Evolutionary conservation across 2,888 invertebrate genomes (phyloP), one percentile per base, ranked within the genome.

Genomic region (Eugnorisma glareosa): DNA sequence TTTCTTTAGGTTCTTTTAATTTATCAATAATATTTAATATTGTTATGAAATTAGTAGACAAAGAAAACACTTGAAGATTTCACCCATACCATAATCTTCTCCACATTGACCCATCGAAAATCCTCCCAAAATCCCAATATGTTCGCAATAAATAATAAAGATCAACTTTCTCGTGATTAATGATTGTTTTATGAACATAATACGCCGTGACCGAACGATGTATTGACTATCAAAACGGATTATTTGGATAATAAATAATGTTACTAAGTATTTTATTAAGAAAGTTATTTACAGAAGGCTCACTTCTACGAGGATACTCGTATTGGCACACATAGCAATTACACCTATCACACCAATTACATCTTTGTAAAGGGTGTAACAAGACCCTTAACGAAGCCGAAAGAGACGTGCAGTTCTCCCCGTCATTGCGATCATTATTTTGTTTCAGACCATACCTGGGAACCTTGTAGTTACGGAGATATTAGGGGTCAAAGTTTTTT

Each of bases 131-230:
- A 48, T 51, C 67, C 66, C 68, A 81, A 80, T 59, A 51, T 48
- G 73, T 83, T 87, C 7, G 79, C 76, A 78, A 83, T 83, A 83
- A 82, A 74, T 73, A 75, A 81, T 63, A 54, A 87, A 86, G 75
- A 83, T 75, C 67, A 83, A 89, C 87, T 89, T 90, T 90, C 88
- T 66, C 78, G 66, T 90, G 90, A 91, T 89, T 86, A 86, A 91
- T 89, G 81, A 67, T 77, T 73, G 80, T 90, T 90, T 90, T 86
- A 90, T 82, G 83, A 85, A 73, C 86, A 82, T 75, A 80, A 84
- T 54, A 73, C 51, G 63, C 85, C 89, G 75, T 87, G 87, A 86
- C 90, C 84, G 81, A 86, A 88, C 86, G 77, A 86, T 85, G 87
- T 82, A 81, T 85, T 78, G 80, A 83, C 86, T 82, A 80, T 86